These are phyloP conservation scores for Drymonia ruficornis DNA, from an alignment of 2,888 invertebrate species.

Conservation along the genomic window DNA sequence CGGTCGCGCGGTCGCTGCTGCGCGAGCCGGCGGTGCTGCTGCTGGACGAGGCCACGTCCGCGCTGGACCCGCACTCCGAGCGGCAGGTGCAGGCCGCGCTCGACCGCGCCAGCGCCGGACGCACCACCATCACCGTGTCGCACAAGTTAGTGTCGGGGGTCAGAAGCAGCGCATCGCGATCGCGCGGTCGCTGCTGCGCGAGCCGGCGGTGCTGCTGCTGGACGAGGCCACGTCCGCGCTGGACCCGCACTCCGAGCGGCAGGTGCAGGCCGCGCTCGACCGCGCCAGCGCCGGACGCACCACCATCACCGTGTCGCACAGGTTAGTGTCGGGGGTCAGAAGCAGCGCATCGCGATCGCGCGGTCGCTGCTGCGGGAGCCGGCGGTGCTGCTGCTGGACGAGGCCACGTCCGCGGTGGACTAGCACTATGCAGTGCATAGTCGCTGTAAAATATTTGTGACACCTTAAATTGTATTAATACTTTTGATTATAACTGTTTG, in stretches of 20 bases:
- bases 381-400: constrained; percentile 88
- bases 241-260: constrained; percentile 47
- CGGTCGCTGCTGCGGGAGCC: constrained; percentile 54
- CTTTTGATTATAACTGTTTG: too few relatives aligned
- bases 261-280: neutral
- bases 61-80: constrained; percentile 83
- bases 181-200: neutral
- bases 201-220: constrained; percentile 45
- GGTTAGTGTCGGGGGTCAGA: constrained; percentile 83
- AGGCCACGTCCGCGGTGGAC: constrained; percentile 93
- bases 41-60: constrained; percentile 83
- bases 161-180: constrained; percentile 88
- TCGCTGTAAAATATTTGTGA: neutral
- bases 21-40: neutral
- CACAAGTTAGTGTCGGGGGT: constrained; percentile 73
- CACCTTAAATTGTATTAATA: too few relatives aligned
- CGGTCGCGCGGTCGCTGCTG: neutral
- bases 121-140: constrained; percentile 87
- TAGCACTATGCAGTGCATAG: constrained; percentile 88
- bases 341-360: constrained; percentile 93
- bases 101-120: too few relatives aligned
- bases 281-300: constrained; percentile 68
- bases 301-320: constrained; percentile 89
- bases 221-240: constrained; percentile 94
- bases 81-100: too few relatives aligned